Evolutionary conservation across 1,140 invertebrate species (phyloP).

Genomic region (Aphelenchoides avenae): DNA sequence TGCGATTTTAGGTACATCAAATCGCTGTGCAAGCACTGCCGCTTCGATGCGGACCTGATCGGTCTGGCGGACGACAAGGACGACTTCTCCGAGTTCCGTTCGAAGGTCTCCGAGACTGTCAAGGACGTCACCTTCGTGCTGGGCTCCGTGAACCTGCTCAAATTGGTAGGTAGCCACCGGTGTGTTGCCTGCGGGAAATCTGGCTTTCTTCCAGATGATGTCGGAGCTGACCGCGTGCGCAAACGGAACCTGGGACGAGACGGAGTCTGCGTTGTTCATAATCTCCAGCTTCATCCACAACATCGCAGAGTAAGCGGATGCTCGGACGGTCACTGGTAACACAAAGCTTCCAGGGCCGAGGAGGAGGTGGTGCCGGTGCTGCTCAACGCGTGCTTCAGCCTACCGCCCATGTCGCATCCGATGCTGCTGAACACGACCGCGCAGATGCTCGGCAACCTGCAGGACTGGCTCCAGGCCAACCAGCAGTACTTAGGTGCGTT

Average conservation of each 20-base stretch:
- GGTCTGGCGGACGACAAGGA: constrained; percentile 81
- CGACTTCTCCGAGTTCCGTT: constrained; percentile 80
- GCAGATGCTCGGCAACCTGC: constrained; percentile 80
- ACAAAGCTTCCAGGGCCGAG: constrained; percentile 76
- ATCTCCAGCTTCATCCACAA: constrained; percentile 93
- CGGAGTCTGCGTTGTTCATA: constrained; percentile 88
- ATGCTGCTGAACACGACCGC: constrained; percentile 83
- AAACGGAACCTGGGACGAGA: constrained; percentile 76
- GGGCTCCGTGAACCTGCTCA: constrained; percentile 82
- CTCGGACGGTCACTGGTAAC: no score
- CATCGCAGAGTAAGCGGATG: constrained; percentile 88
- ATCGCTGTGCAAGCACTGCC: constrained; percentile 69
- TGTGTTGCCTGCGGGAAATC: not conserved
- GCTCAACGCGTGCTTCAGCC: constrained; percentile 78
- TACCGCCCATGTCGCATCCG: constrained; percentile 77
- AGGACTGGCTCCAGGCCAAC: constrained; percentile 90
- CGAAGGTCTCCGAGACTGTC: constrained; percentile 82
- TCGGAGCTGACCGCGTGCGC: constrained; percentile 56
- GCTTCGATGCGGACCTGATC: constrained; percentile 82
- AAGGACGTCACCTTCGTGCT: constrained; percentile 97
- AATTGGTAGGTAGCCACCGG: constrained; percentile 75
- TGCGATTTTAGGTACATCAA: constrained; percentile 71
- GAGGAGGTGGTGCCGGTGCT: constrained; percentile 86
- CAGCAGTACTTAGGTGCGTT: constrained; percentile 70
- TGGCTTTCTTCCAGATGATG: constrained; percentile 62